Base-by-base conservation (phyloP, 2,797 vertebrate genomes). In the Thunnus albacares region DNA sequence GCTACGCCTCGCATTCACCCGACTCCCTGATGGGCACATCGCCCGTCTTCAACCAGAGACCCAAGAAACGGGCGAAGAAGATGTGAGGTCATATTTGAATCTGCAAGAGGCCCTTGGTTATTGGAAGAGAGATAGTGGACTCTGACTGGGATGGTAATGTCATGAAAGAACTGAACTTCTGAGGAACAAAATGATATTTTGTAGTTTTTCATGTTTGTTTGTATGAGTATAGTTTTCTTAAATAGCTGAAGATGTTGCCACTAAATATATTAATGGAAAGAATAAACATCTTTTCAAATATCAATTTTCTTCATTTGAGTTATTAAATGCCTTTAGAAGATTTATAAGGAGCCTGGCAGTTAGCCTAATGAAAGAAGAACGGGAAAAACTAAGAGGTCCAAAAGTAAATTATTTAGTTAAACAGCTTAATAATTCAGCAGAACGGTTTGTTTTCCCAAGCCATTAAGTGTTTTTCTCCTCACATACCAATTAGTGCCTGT, bases 21-120 rank as follows among this genome's bases (percentile, higher is more conserved):
- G 98, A 99, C 79, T 98, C 98, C 53, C 94, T 99, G 77, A 98
- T 99, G 92, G 96, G 97, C 49, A 94, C 97, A 4, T 99, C 98
- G 0, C 98, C 98, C 0, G 97, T 98, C 83, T 99, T 99, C 91
- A 98, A 97, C 90, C 98, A 99, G 86, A 97, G 96, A 75, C 97
- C 97, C 73, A 98, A 96, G 89, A 99, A 99, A 84, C 96, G 96
- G 71, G 92, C 96, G 78, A 98, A 96, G 93, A 99, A 99, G 91
- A 96, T 99, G 91, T 99, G 93, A 97, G 55, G 15, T 5, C 0
- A 1, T 1, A 0, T 45, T 38, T 6, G 4, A 10, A 64, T 20
- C n/a, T 6, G 35, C 26, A 12, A 28, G 11, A 51, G 5, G 33
- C 6, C 33, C 12, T 51, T 11, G 13, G 7, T 33, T 56, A 26